Evolutionary conservation across 2,113 vertebrate species (phyloP), one percentile per base, ranked within the genome.

Genomic region (Mirza zaza): DNA sequence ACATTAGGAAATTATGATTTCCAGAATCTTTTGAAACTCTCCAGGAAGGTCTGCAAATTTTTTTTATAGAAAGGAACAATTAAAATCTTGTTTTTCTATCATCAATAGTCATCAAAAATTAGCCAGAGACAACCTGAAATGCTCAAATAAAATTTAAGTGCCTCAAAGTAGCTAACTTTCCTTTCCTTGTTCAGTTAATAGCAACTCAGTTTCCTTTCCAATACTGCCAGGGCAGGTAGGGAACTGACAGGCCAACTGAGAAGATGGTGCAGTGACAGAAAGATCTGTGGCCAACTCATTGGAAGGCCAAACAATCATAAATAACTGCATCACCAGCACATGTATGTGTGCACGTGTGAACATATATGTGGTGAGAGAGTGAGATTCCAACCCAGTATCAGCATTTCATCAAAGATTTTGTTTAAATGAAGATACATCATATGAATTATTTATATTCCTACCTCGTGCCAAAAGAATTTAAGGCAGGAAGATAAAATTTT

Each of bases 181-280:
- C 97, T 98, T 98, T 97, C 95, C 98, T 95, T 52, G 77, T 97
- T 98, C 94, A 98, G 97, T 98, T 98, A 97, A 73, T 95, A 98
- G 97, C 98, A 98, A 98, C 61, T 96, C 73, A 52, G 50, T 57
- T 75, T 97, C 89, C 93, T 98, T 98, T 97, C 97, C 91, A 45
- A n/a, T 59, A 84, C 97, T 97, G 59, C 96, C 77, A 84, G 76
- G 85, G 84, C 67, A 96, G 96, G 85, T 98, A 97, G 93, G 27
- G 97, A 97, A 93, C 77, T 98, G 97, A 97, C 80, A 0, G 93
- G 87, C 97, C 96, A 97, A 11, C 67, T 95, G 80, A 89, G 82
- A 85, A 97, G 93, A 96, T 91, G 95, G 96, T 94, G 97, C 89
- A 94, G 81, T 94, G 59, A 93, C 23, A 15, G 95, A 94, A 96